Percentiles rank a stretch among this genome's conserved stretches.
Evolutionary conservation across 2,113 vertebrate species (phyloP).

Genomic region (Dicentrarchus labrax): DNA sequence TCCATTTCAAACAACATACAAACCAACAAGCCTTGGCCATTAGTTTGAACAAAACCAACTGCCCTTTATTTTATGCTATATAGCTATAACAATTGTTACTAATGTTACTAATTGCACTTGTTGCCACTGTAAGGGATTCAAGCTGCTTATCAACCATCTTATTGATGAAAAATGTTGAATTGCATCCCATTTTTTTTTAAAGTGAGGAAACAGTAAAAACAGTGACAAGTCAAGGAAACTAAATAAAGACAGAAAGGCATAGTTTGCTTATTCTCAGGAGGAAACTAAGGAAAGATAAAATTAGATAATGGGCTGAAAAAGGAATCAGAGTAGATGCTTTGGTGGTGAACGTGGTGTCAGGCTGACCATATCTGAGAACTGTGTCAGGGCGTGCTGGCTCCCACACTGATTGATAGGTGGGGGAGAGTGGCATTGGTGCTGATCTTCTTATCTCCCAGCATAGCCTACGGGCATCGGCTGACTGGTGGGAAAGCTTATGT

Average conservation of each 20-base stretch:
- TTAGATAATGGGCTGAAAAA: neutral
- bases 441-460: neutral
- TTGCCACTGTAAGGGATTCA: neutral
- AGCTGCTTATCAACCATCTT: neutral
- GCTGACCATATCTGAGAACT: slow-evolving; percentile 59
- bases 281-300: neutral
- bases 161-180: neutral
- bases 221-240: neutral
- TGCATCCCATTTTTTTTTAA: neutral
- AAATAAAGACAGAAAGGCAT: neutral
- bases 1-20: slow-evolving; percentile 68
- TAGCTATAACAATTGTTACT: neutral
- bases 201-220: neutral
- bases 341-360: slow-evolving; percentile 51
- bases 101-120: neutral
- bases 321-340: slow-evolving; percentile 18
- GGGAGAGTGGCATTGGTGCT: neutral
- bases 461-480: neutral
- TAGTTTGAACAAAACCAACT: neutral
- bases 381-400: slow-evolving; percentile 53
- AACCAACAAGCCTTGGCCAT: slow-evolving; percentile 22
- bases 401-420: slow-evolving; percentile 22
- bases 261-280: slow-evolving; percentile 6
- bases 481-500: slow-evolving; percentile 1
- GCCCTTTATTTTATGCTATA: neutral